Evolutionary conservation across 2,797 vertebrate genomes (phyloP), one percentile per base, ranked within the genome.

Genomic region (Myotis vivesi): DNA sequence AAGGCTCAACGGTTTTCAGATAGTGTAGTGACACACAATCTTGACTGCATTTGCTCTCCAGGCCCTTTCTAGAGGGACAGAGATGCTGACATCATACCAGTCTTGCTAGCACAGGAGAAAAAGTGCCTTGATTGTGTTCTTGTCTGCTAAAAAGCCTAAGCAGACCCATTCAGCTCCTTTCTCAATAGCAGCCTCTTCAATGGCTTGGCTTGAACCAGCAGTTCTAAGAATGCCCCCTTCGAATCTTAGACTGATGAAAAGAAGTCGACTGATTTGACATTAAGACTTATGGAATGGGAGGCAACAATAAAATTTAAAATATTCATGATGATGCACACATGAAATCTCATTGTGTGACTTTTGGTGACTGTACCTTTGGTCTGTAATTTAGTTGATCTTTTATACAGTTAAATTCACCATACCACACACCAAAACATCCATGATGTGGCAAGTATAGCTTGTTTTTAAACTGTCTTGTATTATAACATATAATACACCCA

Each of bases 1-100:
- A 96, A 96, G 94, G 81, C 95, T 97, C 94, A 94, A 38, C 20
- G 75, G 41, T 96, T 95, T 97, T 96, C 85, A 97, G 92, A 96
- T 94, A 96, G 94, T 75, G 89, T 96, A 97, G 16, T 87, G 92
- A 59, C 89, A 97, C 91, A 96, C 89, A 94, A 0, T n/a, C 25
- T 92, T 49, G 84, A 72, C 75, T 95, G 80, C 44, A 73, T 92
- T 77, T 94, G 82, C 33, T 87, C 85, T 79, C 44, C 94, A 96
- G 92, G 57, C 59, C 95, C 55, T 68, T 88, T 75, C 72, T 57
- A 30, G 69, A 92, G 15, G 68, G 81, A 71, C 49, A 46, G 89
- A 90, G 87, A 25, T 62, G 95, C 82, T 95, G 95, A 94, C 77
- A 88, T 82, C 73, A 92, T 97, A 85, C 92, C 85, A 96, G 28